Conservation (phyloP, 2,797 vertebrate species). For the Poecile montanus region DNA sequence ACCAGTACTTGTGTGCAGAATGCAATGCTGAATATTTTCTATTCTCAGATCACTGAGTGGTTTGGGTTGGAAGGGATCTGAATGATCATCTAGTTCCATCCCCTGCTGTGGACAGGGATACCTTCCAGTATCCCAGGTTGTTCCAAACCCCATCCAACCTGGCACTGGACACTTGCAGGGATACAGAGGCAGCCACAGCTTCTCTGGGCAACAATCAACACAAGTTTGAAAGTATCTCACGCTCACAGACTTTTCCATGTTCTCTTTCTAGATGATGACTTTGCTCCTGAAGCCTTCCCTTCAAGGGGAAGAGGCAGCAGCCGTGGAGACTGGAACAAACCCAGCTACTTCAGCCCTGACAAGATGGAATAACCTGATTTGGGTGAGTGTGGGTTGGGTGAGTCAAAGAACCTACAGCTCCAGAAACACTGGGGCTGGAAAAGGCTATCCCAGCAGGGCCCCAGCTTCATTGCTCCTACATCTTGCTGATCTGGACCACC, state of each 20-base stretch:
- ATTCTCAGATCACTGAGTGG: neutral
- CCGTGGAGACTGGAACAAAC: neutral
- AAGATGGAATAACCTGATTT: neutral
- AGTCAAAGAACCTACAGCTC: neutral
- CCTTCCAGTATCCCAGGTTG: neutral
- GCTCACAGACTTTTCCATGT: neutral
- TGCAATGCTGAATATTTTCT: neutral
- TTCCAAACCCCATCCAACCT: neutral
- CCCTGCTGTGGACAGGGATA: neutral
- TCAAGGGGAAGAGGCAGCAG: neutral
- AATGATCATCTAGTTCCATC: rapidly evolving
- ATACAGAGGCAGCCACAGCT: neutral
- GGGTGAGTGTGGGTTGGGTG: neutral
- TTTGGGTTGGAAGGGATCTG: neutral
- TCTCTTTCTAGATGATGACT: neutral
- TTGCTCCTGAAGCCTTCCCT: conserved; percentile 24
- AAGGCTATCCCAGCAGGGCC: neutral
- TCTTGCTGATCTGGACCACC: neutral
- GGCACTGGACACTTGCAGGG: neutral
- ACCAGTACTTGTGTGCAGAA: neutral
- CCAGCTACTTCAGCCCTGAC: neutral
- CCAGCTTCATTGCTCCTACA: neutral
- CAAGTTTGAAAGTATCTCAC: rapidly evolving
- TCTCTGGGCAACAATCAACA: neutral
- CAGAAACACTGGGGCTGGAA: neutral